These are phyloP conservation scores for Phyto melanocephala DNA, from an alignment of 2,888 invertebrate species.

Conservation along the genomic window DNA sequence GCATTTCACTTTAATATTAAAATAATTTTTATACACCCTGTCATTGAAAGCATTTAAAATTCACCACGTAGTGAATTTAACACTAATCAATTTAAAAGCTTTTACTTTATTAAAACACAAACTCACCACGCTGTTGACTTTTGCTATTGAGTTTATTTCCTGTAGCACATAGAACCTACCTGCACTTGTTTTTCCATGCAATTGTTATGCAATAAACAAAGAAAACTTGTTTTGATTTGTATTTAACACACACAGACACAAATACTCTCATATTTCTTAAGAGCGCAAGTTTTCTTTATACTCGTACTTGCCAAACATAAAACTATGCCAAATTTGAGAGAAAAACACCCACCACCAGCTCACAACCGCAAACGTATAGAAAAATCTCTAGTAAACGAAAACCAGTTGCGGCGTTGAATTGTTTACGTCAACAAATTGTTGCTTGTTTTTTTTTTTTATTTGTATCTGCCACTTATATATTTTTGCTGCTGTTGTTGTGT, in stretches of 20 bases:
- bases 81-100: neutral
- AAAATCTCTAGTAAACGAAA: neutral
- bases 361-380: neutral
- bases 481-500: neutral
- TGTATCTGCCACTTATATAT: neutral
- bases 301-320: no score
- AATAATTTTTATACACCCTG: neutral
- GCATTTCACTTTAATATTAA: neutral
- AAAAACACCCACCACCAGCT: conserved; percentile 40
- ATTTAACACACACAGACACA: neutral
- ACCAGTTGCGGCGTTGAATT: conserved; percentile 38
- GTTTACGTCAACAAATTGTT: conserved; percentile 65
- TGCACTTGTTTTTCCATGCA: conserved; percentile 46
- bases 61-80: neutral
- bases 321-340: neutral
- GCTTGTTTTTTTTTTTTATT: conserved; percentile 34
- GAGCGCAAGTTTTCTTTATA: neutral
- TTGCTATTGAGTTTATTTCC: neutral
- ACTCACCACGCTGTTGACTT: neutral
- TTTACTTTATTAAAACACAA: neutral
- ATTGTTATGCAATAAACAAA: conserved; percentile 34
- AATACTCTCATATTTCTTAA: neutral
- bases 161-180: neutral
- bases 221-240: conserved; percentile 29
- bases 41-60: neutral